These are phyloP conservation scores for Electrona antarctica DNA, from an alignment of 2,113 vertebrate species.

Conservation along the genomic window DNA sequence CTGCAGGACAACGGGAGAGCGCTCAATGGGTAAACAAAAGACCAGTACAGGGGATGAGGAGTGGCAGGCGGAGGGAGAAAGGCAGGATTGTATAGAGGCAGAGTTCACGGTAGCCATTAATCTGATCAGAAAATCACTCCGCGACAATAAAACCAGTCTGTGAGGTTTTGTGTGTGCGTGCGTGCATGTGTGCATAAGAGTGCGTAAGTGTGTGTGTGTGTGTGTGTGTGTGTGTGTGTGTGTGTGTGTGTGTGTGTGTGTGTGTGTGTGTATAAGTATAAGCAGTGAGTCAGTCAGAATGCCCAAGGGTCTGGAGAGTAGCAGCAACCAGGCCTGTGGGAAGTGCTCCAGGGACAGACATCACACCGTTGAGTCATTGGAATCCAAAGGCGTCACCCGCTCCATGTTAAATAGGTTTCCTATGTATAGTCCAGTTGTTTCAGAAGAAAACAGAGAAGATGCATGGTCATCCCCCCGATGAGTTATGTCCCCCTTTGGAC, in stretches of 20 bases:
- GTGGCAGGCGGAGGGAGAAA: neutral
- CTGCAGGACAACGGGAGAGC: slow-evolving; percentile 27
- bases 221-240: neutral
- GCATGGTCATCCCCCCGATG: too few relatives aligned
- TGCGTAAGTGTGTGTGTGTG: neutral
- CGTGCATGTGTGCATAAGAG: neutral
- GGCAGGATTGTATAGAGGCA: neutral
- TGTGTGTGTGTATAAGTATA: neutral
- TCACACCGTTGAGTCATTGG: too few relatives aligned
- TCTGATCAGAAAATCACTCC: slow-evolving; percentile 1
- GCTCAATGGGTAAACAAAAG: neutral
- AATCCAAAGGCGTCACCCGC: too few relatives aligned
- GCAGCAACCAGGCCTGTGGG: too few relatives aligned
- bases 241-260: neutral
- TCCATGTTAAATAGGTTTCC: too few relatives aligned
- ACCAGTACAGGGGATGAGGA: neutral
- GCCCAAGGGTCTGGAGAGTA: too few relatives aligned
- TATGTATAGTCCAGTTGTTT: too few relatives aligned
- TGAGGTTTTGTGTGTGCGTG: neutral
- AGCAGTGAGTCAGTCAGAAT: slow-evolving; percentile 28
- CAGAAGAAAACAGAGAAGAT: too few relatives aligned
- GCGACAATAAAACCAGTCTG: neutral
- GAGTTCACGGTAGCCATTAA: slow-evolving; percentile 1
- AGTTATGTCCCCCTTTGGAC: too few relatives aligned
- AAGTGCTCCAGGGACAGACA: too few relatives aligned